These are phyloP conservation scores for Xanthostigma xanthostigma DNA, from an alignment of 2,888 invertebrate genomes.

Conservation along the genomic window DNA sequence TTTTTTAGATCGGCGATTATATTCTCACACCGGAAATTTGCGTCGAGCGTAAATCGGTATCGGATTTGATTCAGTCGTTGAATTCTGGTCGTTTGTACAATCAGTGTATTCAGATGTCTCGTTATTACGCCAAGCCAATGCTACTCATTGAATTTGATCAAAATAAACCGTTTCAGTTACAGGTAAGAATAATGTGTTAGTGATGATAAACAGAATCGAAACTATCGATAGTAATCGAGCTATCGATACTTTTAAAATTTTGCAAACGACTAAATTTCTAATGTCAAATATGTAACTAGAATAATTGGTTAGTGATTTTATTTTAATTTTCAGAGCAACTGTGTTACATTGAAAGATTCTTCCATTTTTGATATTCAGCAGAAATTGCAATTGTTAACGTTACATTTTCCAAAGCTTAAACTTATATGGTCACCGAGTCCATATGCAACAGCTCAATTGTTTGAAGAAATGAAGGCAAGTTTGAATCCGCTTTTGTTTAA, in stretches of 20 bases:
- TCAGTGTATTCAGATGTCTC: conserved; percentile 87
- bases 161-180: conserved; percentile 78
- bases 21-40: conserved; percentile 93
- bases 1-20: conserved; percentile 81
- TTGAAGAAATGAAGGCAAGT: conserved; percentile 79
- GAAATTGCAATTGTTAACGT: conserved; percentile 79
- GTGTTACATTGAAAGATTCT: conserved; percentile 61
- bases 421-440: conserved; percentile 95
- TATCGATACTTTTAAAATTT: background rate
- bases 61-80: conserved; percentile 89
- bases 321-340: conserved; percentile 47
- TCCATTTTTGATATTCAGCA: conserved; percentile 67
- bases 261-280: background rate
- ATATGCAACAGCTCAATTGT: conserved; percentile 88
- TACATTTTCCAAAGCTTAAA: conserved; percentile 86
- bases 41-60: conserved; percentile 91
- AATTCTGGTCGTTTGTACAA: conserved; percentile 90
- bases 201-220: too few relatives aligned
- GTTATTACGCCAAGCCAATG: conserved; percentile 76
- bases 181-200: conserved; percentile 36
- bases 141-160: conserved; percentile 93
- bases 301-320: background rate
- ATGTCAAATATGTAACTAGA: too few relatives aligned
- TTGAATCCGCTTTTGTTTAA: background rate
- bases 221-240: background rate